Evolutionary conservation across 2,113 vertebrate species (phyloP).

Genomic region (Porphyrio hochstetteri): DNA sequence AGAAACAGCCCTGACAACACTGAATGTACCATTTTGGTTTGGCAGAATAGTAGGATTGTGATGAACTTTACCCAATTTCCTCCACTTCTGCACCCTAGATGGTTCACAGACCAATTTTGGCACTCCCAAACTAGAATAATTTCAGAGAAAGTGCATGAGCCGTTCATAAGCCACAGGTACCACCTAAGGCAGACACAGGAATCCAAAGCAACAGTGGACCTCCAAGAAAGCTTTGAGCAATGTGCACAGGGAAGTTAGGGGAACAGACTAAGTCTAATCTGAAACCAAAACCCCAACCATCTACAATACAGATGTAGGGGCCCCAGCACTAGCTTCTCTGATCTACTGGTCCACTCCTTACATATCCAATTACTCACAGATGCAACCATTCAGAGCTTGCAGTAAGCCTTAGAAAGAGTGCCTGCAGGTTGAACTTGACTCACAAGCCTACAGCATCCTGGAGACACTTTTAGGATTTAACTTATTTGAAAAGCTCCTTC

Average conservation of each 20-base stretch:
- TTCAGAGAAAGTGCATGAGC: neutral
- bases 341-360: neutral
- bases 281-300: neutral
- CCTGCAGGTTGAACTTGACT: neutral
- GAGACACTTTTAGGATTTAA: neutral
- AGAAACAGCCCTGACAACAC: neutral
- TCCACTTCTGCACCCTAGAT: neutral
- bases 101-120: neutral
- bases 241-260: neutral
- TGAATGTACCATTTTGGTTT: neutral
- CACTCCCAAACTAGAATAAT: neutral
- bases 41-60: accelerated
- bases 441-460: neutral
- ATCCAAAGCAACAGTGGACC: neutral
- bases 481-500: neutral
- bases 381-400: neutral
- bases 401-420: neutral
- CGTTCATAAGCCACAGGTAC: neutral
- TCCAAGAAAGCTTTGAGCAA: neutral
- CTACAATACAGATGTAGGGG: neutral
- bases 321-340: neutral
- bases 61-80: neutral
- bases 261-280: neutral
- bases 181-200: neutral
- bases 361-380: neutral